These are phyloP conservation scores for Vollenhovia emeryi DNA, from an alignment of 1,140 invertebrate genomes.

Conservation along the genomic window DNA sequence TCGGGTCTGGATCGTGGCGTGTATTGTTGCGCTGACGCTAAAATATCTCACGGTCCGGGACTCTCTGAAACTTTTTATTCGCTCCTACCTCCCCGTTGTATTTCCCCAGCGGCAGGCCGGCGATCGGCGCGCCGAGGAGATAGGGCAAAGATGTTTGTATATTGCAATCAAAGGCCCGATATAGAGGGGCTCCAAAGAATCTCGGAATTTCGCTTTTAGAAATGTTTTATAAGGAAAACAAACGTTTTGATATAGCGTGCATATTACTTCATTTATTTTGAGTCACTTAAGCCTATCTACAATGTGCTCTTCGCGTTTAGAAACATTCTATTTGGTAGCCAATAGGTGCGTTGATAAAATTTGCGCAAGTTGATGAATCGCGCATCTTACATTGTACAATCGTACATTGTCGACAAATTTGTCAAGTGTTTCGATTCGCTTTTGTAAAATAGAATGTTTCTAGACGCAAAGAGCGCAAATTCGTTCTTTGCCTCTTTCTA, in stretches of 20 bases:
- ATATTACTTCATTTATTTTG: background rate
- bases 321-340: no score
- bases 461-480: no score
- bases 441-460: no score
- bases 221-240: background rate
- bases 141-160: background rate
- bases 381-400: no score
- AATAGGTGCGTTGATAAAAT: no score
- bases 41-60: background rate
- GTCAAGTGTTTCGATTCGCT: no score
- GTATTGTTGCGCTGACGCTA: background rate
- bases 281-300: background rate
- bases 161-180: slow-evolving; percentile 1
- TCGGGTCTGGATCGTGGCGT: background rate
- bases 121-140: background rate
- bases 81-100: background rate
- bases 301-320: no score
- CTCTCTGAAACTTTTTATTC: slow-evolving; percentile 25
- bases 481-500: no score
- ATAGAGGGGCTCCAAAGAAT: background rate
- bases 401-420: no score
- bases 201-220: background rate
- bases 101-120: background rate
- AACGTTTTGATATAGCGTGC: background rate
- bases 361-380: no score